Base-by-base conservation (phyloP, 2,113 vertebrate species). In the Procavia capensis region DNA sequence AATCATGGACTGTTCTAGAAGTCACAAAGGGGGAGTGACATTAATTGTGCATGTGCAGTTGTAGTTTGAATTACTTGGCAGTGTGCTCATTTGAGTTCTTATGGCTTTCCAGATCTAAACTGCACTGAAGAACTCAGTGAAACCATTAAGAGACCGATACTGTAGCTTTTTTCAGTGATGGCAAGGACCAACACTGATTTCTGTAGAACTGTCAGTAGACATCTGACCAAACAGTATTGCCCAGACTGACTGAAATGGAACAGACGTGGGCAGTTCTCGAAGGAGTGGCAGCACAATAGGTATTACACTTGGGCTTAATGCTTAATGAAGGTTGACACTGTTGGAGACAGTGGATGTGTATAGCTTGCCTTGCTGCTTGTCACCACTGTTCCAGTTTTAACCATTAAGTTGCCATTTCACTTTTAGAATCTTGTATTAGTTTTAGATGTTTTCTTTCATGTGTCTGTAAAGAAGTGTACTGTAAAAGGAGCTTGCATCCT, bases 21-120 rank as follows among this genome's bases (percentile, higher is more conserved):
- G 94, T 97, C 95, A 70, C 95, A 93, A 88, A 95, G 96, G 94
- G 93, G 90, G 92, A 95, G 50, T 74, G 64, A 59, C 82, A n/a
- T 96, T 95, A 96, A 88, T 75, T 94, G 68, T 97, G 97, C 98
- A 97, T 95, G 98, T 96, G 97, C 96, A 96, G 93, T 94, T 98
- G 64, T 27, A 45, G 14, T 82, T 98, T 87, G 88, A 64, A 54
- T 95, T 87, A 97, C 97, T 78, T 39, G 93, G 85, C 89, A 29
- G 50, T 14, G 84, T 85, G 88, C 96, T 96, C 22, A 20, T 10
- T 76, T 88, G 97, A 88, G 88, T 22, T 89, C 93, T 88, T 88
- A 45, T 50, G 91, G 96, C 80, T 97, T 98, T 66, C 93, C 97
- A 4, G 61, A 78, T 64, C 50, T 94, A 74, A 96, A 50, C 68